Conservation (phyloP, 2,113 vertebrate species). For the Silurus asotus region DNA sequence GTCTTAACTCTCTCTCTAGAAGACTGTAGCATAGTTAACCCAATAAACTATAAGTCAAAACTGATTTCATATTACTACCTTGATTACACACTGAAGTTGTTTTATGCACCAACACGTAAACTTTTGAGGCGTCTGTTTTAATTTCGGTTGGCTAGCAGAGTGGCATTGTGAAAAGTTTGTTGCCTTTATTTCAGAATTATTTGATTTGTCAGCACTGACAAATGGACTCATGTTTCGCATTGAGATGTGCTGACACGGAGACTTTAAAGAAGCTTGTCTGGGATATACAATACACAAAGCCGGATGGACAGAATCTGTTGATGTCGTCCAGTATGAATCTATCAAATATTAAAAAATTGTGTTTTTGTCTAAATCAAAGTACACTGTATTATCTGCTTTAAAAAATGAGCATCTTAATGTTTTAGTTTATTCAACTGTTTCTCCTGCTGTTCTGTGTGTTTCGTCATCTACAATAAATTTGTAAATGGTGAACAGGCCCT, state of each 20-base stretch:
- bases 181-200: constrained; percentile 44
- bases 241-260: constrained; percentile 38
- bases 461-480: constrained; percentile 17
- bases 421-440: neutral
- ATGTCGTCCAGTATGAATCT: constrained; percentile 1
- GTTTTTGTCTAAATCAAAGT: neutral
- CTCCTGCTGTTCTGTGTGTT: neutral
- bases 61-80: constrained; percentile 23
- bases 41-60: constrained; percentile 10
- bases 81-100: constrained; percentile 12
- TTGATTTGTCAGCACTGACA: constrained; percentile 41
- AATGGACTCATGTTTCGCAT: constrained; percentile 43
- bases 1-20: neutral
- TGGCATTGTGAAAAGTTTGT: constrained; percentile 20
- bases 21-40: neutral
- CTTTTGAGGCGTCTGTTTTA: constrained; percentile 23
- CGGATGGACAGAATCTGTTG: constrained; percentile 31
- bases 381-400: constrained; percentile 9
- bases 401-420: constrained; percentile 35
- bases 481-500: neutral
- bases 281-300: constrained; percentile 11
- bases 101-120: constrained; percentile 13
- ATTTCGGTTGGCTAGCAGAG: constrained; percentile 40
- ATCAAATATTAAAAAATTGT: neutral
- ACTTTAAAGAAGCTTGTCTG: constrained; percentile 38